These are phyloP conservation scores for Hypanus sabinus DNA, from an alignment of 2,113 vertebrate genomes.

Conservation along the genomic window DNA sequence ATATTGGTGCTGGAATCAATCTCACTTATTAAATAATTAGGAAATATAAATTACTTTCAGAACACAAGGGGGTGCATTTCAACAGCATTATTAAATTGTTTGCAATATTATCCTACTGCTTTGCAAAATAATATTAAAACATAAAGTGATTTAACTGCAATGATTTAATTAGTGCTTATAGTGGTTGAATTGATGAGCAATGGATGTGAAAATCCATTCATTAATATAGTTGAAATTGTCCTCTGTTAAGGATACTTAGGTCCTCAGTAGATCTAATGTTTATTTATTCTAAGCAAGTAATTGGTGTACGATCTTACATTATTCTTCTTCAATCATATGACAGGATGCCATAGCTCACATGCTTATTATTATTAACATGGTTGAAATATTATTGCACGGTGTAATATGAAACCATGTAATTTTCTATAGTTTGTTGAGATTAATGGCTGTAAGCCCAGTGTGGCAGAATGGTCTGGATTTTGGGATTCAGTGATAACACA, in stretches of 20 bases:
- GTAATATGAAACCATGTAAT: not conserved
- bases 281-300: not conserved
- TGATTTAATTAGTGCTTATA: constrained; percentile 13
- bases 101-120: not conserved
- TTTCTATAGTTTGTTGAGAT: not conserved
- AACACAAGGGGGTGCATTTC: not conserved
- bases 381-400: not conserved
- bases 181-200: constrained; percentile 3
- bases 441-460: not conserved
- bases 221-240: not conserved
- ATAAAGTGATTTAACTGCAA: constrained; percentile 5
- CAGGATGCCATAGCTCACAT: not conserved
- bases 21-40: constrained; percentile 4
- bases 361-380: not conserved
- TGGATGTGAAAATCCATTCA: constrained; percentile 24
- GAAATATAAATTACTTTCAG: constrained; percentile 15
- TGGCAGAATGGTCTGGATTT: not conserved
- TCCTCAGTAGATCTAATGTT: not conserved
- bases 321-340: not conserved
- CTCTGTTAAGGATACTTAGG: not conserved
- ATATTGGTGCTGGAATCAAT: not conserved
- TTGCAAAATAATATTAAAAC: constrained; percentile 7
- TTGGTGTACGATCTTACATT: not conserved
- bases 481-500: no score
- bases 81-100: constrained; percentile 21